Conservation (phyloP, 2,113 vertebrate genomes). For the Colossoma macropomum region DNA sequence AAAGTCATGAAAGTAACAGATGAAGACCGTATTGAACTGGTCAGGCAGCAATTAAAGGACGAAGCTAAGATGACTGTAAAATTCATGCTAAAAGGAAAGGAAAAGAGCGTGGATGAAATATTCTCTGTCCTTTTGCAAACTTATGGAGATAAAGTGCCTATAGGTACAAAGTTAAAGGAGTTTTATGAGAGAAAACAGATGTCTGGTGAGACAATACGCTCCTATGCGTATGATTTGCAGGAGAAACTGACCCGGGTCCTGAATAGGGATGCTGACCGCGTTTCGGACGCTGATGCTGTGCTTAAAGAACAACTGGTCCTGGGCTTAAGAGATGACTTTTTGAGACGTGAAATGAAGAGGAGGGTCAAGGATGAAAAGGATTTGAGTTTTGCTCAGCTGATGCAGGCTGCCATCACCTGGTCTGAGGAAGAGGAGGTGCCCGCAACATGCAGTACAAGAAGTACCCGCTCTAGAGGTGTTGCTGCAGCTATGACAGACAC, state of each 20-base stretch:
- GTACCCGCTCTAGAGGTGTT: background rate
- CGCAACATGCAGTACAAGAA: background rate
- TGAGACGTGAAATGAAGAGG: background rate
- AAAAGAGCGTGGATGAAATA: background rate
- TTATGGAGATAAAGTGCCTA: background rate
- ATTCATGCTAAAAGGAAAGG: background rate
- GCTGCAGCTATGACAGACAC: background rate
- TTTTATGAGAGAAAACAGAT: background rate
- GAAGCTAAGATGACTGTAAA: background rate
- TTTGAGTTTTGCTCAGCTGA: slow-evolving; percentile 2
- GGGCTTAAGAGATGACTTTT: background rate
- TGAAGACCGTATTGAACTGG: background rate
- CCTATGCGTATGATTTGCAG: background rate
- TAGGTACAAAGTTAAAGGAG: background rate
- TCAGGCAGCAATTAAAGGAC: background rate
- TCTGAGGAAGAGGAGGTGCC: slow-evolving; percentile 17
- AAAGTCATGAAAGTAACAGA: slow-evolving; percentile 7
- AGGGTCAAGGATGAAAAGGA: background rate
- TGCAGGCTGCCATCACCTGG: slow-evolving; percentile 1
- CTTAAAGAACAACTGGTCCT: slow-evolving; percentile 14
- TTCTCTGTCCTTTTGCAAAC: background rate
- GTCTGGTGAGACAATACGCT: background rate
- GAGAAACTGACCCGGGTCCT: background rate
- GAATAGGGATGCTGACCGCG: background rate
- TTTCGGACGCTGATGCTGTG: slow-evolving; percentile 12